Evolutionary conservation across 2,888 invertebrate genomes (phyloP), one percentile per base, ranked within the genome.

Genomic region (Himalopsyche anomala): DNA sequence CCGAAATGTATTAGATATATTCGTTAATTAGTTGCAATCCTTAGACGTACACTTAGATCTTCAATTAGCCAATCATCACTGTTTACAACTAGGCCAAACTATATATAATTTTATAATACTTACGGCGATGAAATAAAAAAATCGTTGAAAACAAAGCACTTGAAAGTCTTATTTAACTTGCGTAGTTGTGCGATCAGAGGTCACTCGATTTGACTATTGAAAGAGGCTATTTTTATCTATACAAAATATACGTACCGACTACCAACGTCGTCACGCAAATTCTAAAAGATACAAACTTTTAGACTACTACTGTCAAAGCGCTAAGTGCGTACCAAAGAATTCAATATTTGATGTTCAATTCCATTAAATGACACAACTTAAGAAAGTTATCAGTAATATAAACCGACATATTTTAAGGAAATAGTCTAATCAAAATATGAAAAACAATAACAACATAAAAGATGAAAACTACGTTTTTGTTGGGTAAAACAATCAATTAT

Each of bases 131-230:
- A 19, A 56, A 56, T 56, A 19, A 62, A 62, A 62, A 62, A 62
- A 19, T 11, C 4, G 19, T 62, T 19, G 28, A 62, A 62, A 62
- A 62, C 62, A 62, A 62, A 62, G 62, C 62, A 62, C 62, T 62
- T 62, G 62, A 62, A 19, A 19, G 28, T 62, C 19, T 56, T 56
- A 56, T 56, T 56, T 56, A 56, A 62, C 19, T 62, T 62, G 19
- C 62, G 28, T n/a, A 62, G 19, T 2, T 62, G 19, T 62, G 62
- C 62, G 62, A 62, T 62, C 62, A 62, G 62, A 62, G 62, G 62
- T 62, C 62, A 62, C 19, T 62, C 62, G 62, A 0, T 62, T 62
- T 28, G 62, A 19, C 2, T 62, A 19, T 62, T 8, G 6, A 28
- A 28, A 19, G 4, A 28, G 19, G 19, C 62, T 62, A 62, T 62